These are phyloP conservation scores for Martes martes DNA, from an alignment of 2,113 vertebrate genomes.

Conservation along the genomic window DNA sequence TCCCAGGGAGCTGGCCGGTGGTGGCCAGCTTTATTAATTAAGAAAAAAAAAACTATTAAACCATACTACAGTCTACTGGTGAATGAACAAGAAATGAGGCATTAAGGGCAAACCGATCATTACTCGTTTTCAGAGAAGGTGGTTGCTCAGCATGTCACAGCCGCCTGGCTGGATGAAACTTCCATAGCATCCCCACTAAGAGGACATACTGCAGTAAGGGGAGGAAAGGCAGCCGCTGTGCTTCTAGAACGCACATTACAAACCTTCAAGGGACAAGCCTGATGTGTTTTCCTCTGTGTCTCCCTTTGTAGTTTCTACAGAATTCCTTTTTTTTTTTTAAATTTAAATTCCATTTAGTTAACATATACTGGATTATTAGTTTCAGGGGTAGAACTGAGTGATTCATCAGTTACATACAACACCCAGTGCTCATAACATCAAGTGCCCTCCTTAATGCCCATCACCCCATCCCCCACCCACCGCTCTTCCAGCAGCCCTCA, in stretches of 20 bases:
- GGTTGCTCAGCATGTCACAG: rapidly evolving
- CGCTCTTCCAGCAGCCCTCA: neutral
- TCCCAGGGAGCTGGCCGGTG: neutral
- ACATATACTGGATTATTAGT: neutral
- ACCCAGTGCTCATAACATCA: neutral
- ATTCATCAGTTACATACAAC: neutral
- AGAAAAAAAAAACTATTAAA: neutral
- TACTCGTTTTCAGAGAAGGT: neutral
- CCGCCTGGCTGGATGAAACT: neutral
- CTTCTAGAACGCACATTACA: neutral
- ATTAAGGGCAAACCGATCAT: neutral
- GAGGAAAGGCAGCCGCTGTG: neutral
- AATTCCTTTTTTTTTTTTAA: neutral
- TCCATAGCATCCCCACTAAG: neutral
- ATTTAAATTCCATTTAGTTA: neutral
- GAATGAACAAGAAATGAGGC: neutral
- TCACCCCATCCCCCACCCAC: neutral
- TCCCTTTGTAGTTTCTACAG: neutral
- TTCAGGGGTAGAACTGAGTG: neutral
- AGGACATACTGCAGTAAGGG: too few relatives aligned
- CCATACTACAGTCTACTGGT: neutral
- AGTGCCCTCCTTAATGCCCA: neutral
- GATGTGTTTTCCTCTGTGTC: neutral
- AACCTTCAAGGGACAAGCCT: neutral
- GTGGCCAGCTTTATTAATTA: neutral